A percentile compares a stretch with the other conserved stretches of the same genome.
phyloP scores from a whole-genome alignment of 2,888 invertebrate species.

The Miltochrista miniata region DNA sequence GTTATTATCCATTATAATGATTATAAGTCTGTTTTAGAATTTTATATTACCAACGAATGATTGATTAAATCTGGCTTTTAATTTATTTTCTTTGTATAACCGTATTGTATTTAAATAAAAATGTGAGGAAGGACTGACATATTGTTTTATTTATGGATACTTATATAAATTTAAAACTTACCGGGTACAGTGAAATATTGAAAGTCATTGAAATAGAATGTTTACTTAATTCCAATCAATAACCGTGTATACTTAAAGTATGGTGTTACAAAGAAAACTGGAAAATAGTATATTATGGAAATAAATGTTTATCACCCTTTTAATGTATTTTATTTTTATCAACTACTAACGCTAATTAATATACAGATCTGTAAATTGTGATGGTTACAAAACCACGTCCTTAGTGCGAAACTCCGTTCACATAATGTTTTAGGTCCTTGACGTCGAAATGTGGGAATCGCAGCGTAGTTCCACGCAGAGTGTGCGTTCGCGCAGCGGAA shows the following conservation, averaged over 20 bases:
- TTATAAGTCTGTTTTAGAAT: conserved; percentile 81
- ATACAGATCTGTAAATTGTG: too few species aligned
- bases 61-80: conserved; percentile 81
- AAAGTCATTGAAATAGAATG: conserved; percentile 42
- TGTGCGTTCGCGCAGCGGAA: too few species aligned
- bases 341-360: conserved; percentile 3
- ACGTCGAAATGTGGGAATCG: conserved; percentile 75
- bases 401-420: too few species aligned
- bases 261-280: conserved; percentile 82
- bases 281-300: conserved; percentile 80
- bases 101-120: conserved; percentile 80
- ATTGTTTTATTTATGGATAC: conserved; percentile 79
- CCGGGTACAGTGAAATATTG: conserved; percentile 53
- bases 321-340: conserved; percentile 50
- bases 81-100: conserved; percentile 83
- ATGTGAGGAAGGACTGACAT: conserved; percentile 76
- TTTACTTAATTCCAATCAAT: conserved; percentile 71
- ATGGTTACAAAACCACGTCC: too few species aligned
- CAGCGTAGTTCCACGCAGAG: conserved; percentile 84
- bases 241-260: conserved; percentile 76
- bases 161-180: conserved; percentile 41
- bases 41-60: conserved; percentile 83
- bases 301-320: conserved; percentile 80
- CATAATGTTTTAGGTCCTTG: conserved; percentile 2
- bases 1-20: conserved; percentile 72